Evolutionary conservation across 1,140 invertebrate genomes (phyloP), one percentile per base, ranked within the genome.

Genomic region (Drosophila pachea): DNA sequence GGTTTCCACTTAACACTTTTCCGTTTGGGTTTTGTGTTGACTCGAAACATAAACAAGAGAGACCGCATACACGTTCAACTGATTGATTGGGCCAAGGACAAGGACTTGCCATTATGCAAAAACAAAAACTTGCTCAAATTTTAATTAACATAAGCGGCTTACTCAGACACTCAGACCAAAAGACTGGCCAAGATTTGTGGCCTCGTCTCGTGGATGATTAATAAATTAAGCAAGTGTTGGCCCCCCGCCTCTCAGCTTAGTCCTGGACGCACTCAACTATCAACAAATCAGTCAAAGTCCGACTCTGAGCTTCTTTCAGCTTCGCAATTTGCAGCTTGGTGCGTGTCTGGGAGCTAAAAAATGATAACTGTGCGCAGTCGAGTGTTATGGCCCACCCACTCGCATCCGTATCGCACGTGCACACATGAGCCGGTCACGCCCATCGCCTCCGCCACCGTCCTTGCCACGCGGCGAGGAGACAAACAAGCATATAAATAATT

Each of bases 401-500:
- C 36, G 2, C 38, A 12, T 11, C 12, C 65, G 42, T 71, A 71
- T 76, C 79, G 69, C 81, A 79, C 81, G 76, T 81, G 81, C 81
- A 76, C 73, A 79, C 64, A 74, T 62, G 58, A 40, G 53, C 29
- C 60, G 5, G 11, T 7, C 9, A 35, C 32, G 7, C 35, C 40
- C 32, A 22, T 22, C 22, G 22, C 22, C 22, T 3, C 3, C 22
- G 22, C 22, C 22, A 2, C 8, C 14, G 45, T 7, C 36, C 31
- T 40, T 9, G 50, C 31, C 22, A 43, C 3, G 7, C 29, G 45
- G 29, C 59, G 48, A 48, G 45, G 56, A 45, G 68, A 84, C 81
- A 79, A 86, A 74, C 76, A 81, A 86, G 81, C 81, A 81, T 76
- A 84, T 84, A 84, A 84, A 84, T 84, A 84, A 84, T 84, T 84